Percentiles rank a stretch among this genome's conserved stretches.
Evolutionary conservation across 2,113 vertebrate species (phyloP).

Genomic region (Ceyx melanurus): DNA sequence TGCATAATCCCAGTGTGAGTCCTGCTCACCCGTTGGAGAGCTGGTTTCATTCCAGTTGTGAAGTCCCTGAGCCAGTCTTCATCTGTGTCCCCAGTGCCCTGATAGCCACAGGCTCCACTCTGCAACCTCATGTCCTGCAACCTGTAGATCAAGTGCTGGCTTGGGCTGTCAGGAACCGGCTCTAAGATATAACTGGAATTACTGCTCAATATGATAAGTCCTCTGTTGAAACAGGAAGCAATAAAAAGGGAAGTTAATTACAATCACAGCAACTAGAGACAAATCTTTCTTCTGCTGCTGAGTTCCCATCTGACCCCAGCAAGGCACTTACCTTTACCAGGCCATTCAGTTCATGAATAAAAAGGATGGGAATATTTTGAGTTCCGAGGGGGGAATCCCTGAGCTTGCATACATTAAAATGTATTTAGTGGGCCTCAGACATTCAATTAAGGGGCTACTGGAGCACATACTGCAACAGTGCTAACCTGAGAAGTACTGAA

Average conservation of each 20-base stretch:
- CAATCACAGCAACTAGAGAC: neutral
- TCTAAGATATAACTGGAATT: slow-evolving; percentile 91
- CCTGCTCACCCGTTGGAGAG: slow-evolving; percentile 77
- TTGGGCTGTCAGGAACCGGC: slow-evolving; percentile 73
- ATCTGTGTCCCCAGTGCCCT: slow-evolving; percentile 13
- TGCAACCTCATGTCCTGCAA: slow-evolving; percentile 79
- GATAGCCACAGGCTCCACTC: slow-evolving; percentile 78
- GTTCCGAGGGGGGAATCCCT: neutral
- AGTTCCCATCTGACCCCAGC: neutral
- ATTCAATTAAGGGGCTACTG: neutral
- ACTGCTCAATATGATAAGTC: slow-evolving; percentile 84
- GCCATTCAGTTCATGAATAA: neutral
- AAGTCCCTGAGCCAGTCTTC: slow-evolving; percentile 72
- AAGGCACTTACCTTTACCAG: neutral
- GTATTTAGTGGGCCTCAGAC: neutral
- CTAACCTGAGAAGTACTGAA: neutral
- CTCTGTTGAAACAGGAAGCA: slow-evolving; percentile 79
- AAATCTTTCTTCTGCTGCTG: neutral
- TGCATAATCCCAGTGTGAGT: neutral
- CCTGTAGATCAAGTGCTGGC: slow-evolving; percentile 85
- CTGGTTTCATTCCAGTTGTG: slow-evolving; percentile 67
- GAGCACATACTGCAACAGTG: neutral
- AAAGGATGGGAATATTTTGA: neutral
- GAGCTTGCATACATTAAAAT: neutral
- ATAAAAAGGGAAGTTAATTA: slow-evolving; percentile 20